These are phyloP conservation scores for Ephydatia muelleri DNA, from an alignment of 37 sponge, comb jelly and placozoan genomes.

Conservation along the genomic window DNA sequence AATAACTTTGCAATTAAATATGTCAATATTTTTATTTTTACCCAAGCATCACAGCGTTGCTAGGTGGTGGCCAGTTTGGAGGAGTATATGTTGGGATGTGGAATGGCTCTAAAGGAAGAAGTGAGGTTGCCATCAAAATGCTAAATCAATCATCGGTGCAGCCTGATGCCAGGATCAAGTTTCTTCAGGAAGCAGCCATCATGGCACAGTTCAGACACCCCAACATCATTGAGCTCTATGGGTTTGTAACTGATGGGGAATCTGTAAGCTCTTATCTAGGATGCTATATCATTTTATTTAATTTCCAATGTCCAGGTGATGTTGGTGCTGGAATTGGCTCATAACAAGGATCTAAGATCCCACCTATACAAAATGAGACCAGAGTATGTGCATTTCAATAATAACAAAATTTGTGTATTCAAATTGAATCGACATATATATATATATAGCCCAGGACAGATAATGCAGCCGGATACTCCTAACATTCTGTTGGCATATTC, in stretches of 20 bases:
- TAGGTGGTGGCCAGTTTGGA: neutral
- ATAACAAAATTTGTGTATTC: neutral
- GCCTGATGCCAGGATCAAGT: neutral
- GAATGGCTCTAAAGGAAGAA: neutral
- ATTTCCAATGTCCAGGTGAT: neutral
- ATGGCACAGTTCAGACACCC: neutral
- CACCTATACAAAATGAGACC: neutral
- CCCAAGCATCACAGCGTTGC: neutral
- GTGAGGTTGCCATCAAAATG: neutral
- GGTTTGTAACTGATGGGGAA: neutral
- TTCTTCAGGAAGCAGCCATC: neutral
- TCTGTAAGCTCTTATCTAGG: neutral
- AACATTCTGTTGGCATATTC: neutral
- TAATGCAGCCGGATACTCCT: neutral
- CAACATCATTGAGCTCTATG: neutral
- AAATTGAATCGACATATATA: neutral
- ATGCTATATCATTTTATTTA: no score
- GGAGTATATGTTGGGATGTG: neutral
- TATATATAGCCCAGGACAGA: neutral
- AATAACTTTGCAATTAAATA: neutral
- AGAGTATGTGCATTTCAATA: neutral
- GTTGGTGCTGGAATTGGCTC: neutral
- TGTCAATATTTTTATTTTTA: neutral
- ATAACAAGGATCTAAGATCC: neutral
- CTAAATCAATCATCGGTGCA: neutral